Evolutionary conservation across 2,797 vertebrate species (phyloP), one percentile per base, ranked within the genome.

Genomic region (Melanotaenia trifasciata): DNA sequence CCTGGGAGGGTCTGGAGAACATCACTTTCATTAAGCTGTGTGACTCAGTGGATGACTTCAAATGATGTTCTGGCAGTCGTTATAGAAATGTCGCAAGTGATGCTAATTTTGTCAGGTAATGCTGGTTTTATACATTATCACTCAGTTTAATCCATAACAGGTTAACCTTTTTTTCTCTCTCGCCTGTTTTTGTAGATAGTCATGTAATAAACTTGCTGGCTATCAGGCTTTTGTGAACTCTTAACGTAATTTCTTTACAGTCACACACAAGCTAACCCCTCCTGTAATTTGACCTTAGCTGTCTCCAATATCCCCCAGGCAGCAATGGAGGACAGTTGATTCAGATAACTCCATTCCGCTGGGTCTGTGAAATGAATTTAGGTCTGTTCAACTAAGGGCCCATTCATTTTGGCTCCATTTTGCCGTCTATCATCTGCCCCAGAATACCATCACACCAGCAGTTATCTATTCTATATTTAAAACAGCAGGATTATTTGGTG

Each of bases 391-490:
- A 82, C 85, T 87, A 89, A 90, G 74, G 63, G 69, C 66, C 84
- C 77, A 69, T 92, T 91, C 83, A 91, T 91, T 91, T 87, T 74
- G 77, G 71, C 78, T 91, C 86, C 86, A 88, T 90, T 91, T 88
- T 54, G 80, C 64, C 24, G 70, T 91, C 89, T 91, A 90, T 90
- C 87, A 87, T 81, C 78, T 80, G 75, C 74, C 32, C 68, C 76
- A 81, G 81, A 92, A 90, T 64, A 78, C 74, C 78, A 88, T 89
- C 86, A 87, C 75, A 85, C 70, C 76, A 72, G 79, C 78, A 71
- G 82, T 90, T 91, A 87, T 91, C 86, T 90, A 32, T 74, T 91
- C 90, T 86, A 87, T 86, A 92, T 93, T 93, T 92, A 91, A 91
- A 93, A 81, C 72, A 87, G 64, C 30, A 14, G 82, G 81, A 88